These are phyloP conservation scores for Trachymyrmex septentrionalis DNA, from an alignment of 1,140 invertebrate genomes.

Conservation along the genomic window DNA sequence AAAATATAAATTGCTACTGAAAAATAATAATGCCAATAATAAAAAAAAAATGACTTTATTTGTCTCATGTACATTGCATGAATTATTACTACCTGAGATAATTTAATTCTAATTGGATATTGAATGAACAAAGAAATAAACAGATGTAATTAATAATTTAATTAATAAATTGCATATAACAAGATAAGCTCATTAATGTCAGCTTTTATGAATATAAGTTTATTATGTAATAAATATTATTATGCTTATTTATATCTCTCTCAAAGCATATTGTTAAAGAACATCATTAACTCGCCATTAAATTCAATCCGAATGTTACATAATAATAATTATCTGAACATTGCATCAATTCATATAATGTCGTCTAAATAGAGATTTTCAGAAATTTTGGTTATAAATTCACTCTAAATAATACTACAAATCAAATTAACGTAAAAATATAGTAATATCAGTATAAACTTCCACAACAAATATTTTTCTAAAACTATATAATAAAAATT, in stretches of 20 bases:
- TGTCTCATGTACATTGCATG: constrained; percentile 6
- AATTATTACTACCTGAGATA: constrained; percentile 30
- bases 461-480: background rate
- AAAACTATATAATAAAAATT: background rate
- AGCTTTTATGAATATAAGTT: background rate
- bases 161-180: constrained; percentile 12
- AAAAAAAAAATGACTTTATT: background rate
- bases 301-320: constrained; percentile 21
- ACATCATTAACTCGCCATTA: constrained; percentile 15
- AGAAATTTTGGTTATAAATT: constrained; percentile 32
- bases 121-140: constrained; percentile 33
- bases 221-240: constrained; percentile 26
- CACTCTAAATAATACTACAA: background rate
- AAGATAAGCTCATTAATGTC: constrained; percentile 21
- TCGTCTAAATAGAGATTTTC: background rate
- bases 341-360: constrained; percentile 33
- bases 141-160: constrained; percentile 46
- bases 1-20: background rate
- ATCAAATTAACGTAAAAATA: constrained; percentile 22
- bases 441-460: background rate
- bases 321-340: constrained; percentile 27
- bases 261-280: background rate
- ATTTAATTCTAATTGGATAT: constrained; percentile 42
- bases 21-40: constrained; percentile 1
- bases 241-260: background rate